Base-by-base conservation (phyloP, 53 echinoderm and acorn worm species). In the Henricia sp. region DNA sequence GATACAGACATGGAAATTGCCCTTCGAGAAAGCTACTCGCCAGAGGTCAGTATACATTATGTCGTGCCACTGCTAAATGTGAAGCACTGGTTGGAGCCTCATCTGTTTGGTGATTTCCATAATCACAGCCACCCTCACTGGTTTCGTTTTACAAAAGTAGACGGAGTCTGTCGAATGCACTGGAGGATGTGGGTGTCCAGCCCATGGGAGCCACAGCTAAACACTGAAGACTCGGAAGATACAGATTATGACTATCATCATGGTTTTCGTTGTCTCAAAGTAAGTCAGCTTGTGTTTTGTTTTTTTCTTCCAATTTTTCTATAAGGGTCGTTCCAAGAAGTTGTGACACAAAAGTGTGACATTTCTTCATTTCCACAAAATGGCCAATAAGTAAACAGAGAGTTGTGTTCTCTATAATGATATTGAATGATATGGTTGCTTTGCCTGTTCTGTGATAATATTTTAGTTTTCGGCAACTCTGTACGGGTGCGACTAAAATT, bases 91-190 rank as follows among this genome's bases (percentile, higher is more conserved):
- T 37, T 83, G n/a, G 67, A 36, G 9, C 58, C 58, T 27, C 57
- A 70, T 24, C 37, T 84, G 70, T 52, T 50, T n/a, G 84, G 84
- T 14, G 25, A 23, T 16, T 84, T 84, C 27, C 21, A 27, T 1
- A 34, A 84, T 37, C 84, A 84, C 52, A 54, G 54, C 70, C 29
- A 70, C 37, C 84, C 84, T 9, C 71, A 50, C 11, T 84, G 84
- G 84, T 84, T 84, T 70, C 35, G 41, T 34, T 84, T 84, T 55
- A 12, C 9, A 20, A 16, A 9, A 37, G 24, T 17, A 6, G 57
- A 71, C 10, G 84, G 71, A 9, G n/a, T 4, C 11, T 29, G 23
- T 30, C 21, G 37, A 19, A 84, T 84, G 84, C 53, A 56, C 50
- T 84, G 68, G 36, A 52, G 68, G 11, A 70, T 84, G 84, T 84